Conservation (phyloP, 2,888 invertebrate species). For the Sphaerophoria rueppellii region DNA sequence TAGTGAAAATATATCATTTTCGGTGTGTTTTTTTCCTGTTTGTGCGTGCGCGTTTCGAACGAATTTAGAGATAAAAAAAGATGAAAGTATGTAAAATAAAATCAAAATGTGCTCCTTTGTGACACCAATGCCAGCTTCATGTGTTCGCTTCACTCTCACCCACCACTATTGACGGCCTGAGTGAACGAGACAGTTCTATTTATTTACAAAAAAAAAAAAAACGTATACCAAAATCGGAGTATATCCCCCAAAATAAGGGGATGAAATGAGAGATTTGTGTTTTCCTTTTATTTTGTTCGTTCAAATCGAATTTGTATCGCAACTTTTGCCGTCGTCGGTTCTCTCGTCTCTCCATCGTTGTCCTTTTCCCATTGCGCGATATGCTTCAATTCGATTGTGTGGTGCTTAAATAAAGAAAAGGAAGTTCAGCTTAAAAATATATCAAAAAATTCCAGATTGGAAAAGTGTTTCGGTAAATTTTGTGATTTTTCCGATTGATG, state of each 20-base stretch:
- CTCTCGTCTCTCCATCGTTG: background rate
- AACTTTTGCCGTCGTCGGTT: conserved; percentile 40
- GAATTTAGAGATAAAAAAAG: conserved; percentile 33
- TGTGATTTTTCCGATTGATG: conserved; percentile 24
- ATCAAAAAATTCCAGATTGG: background rate
- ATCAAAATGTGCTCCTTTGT: conserved; percentile 70
- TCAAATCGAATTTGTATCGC: conserved; percentile 38
- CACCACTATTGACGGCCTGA: conserved; percentile 26
- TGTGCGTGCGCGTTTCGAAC: conserved; percentile 61
- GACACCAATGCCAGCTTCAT: conserved; percentile 61
- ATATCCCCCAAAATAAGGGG: conserved; percentile 44
- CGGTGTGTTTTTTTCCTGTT: conserved; percentile 43
- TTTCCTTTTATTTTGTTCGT: conserved; percentile 35
- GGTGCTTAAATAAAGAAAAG: conserved; percentile 7
- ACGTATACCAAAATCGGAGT: conserved; percentile 2
- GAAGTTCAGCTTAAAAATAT: background rate
- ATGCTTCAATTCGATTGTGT: conserved; percentile 6
- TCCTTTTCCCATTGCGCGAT: conserved; percentile 41
- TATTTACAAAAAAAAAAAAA: background rate
- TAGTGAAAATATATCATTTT: background rate
- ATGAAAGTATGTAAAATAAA: conserved; percentile 37
- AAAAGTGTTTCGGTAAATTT: conserved; percentile 26
- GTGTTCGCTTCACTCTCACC: conserved; percentile 39
- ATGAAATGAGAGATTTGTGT: conserved; percentile 70
- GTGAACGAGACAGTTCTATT: conserved; percentile 38